phyloP scores from a whole-genome alignment of 2,888 invertebrate genomes.

The Drosophila quasianomalipes region DNA sequence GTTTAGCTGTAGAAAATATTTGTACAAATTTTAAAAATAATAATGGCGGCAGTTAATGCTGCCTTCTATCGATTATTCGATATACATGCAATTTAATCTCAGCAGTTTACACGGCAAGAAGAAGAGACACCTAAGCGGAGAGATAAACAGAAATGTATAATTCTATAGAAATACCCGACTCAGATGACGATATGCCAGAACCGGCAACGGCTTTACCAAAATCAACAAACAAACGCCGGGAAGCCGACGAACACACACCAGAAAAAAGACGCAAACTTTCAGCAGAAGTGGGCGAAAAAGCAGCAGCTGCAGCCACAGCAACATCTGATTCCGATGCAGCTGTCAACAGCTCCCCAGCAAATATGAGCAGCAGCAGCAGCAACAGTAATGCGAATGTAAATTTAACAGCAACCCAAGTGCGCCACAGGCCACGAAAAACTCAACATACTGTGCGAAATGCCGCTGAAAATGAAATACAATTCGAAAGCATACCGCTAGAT shows the following conservation, averaged over 20 bases:
- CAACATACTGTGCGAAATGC: conserved; percentile 59
- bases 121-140: neutral
- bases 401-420: conserved; percentile 1
- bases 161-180: conserved; percentile 65
- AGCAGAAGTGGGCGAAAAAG: neutral
- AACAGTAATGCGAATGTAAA: neutral
- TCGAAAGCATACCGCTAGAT: conserved; percentile 52
- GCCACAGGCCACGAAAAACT: conserved; percentile 63
- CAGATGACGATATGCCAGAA: conserved; percentile 58
- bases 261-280: conserved; percentile 18
- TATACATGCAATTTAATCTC: neutral
- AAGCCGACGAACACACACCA: conserved; percentile 31
- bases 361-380: conserved; percentile 1
- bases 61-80: conserved; percentile 14
- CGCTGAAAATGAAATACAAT: conserved; percentile 55
- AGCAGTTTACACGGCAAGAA: conserved; percentile 2
- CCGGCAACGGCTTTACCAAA: neutral
- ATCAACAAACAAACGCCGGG: neutral
- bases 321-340: conserved; percentile 25
- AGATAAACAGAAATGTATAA: conserved; percentile 34
- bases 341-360: neutral
- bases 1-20: conserved; percentile 30
- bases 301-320: neutral
- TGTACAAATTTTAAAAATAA: neutral
- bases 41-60: neutral